Conservation (phyloP, 2,113 vertebrate species). For the Pithys albifrons region DNA sequence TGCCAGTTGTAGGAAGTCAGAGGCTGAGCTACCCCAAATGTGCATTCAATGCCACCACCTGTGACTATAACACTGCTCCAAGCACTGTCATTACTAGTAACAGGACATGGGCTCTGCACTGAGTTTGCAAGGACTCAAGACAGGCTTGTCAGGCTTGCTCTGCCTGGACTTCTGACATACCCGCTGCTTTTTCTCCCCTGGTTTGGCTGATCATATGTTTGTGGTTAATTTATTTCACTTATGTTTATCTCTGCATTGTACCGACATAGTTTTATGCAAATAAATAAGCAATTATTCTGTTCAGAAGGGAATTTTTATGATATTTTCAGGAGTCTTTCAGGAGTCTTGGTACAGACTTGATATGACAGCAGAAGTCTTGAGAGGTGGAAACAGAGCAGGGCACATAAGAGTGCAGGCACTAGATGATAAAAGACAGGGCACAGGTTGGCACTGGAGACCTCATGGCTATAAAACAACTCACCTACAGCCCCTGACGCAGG, state of each 20-base stretch:
- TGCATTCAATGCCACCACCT: not conserved
- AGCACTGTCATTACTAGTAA: not conserved
- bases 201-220: not conserved
- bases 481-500: not conserved
- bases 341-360: not conserved
- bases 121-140: not conserved
- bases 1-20: not conserved
- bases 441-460: not conserved
- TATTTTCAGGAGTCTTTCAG: not conserved
- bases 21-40: not conserved
- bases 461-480: not conserved
- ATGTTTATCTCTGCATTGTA: not conserved
- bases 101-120: not conserved
- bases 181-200: not conserved
- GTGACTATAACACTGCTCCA: not conserved
- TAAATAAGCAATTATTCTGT: not conserved
- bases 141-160: not conserved
- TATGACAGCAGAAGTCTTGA: not conserved
- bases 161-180: not conserved
- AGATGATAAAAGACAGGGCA: not conserved
- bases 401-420: accelerated
- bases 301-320: not conserved
- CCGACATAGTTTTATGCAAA: not conserved
- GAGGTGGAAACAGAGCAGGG: not conserved
- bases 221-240: not conserved